Evolutionary conservation across 2,797 vertebrate species (phyloP), one percentile per base, ranked within the genome.

Genomic region (Bradypus variegatus): DNA sequence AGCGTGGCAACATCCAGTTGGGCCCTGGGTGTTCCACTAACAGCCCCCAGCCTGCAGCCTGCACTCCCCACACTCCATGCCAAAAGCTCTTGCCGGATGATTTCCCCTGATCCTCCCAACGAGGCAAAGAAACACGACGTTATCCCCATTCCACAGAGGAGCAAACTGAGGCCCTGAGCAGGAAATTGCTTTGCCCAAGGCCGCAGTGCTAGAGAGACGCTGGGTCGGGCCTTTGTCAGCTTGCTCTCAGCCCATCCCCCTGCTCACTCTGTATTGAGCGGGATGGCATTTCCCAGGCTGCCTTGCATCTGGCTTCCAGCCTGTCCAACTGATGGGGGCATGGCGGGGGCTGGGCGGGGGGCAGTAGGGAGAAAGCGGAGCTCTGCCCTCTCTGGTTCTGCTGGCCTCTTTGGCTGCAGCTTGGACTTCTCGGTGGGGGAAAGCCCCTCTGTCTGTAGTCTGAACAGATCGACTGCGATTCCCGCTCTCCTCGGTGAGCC

Each of bases 211-310:
- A 13, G 65, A 23, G 15, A 16, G 8, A 3, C 23, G 45, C 14
- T 1, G 1, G 13, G 33, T 3, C 62, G 8, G 23, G 38, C 2
- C 0, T 7, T 21, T 12, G 76, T 23, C 78, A 6, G 5, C 21
- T 60, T 48, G 58, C 58, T 16, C 33, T 31, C 31, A 6, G 29
- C 14, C 36, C 2, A 1, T 3, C 33, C 29, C 14, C 15, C 33
- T 3, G 27, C 27, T 29, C 65, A 45, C 48, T 65, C 45, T 7
- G 15, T 8, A 4, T 1, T 21, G 31, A 3, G 8, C 9, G 19
- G 19, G 70, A 9, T 9, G 58, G 8, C 36, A 4, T 9, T 73
- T 55, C 53, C 41, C 27, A 55, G 72, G 72, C 21, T 3, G 50
- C 45, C 38, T 38, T 11, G 48, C 3, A 27, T 14, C 7, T 11